These are phyloP conservation scores for Druceiella hillmani DNA, from an alignment of 2,888 invertebrate species.

Conservation along the genomic window DNA sequence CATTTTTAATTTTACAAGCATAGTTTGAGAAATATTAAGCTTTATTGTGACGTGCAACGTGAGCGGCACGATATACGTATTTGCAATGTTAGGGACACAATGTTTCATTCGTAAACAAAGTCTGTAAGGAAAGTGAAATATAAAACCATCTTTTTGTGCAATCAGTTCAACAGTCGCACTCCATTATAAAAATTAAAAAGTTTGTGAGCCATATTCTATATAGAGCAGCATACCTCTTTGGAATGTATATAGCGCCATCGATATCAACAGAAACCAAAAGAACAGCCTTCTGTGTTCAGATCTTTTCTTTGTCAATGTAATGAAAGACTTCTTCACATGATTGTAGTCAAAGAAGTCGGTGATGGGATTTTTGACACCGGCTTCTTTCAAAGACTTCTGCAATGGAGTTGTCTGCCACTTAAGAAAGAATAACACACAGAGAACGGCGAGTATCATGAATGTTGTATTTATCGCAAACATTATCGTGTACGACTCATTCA, in stretches of 20 bases:
- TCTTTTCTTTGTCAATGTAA: constrained; percentile 57
- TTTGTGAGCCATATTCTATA: no score
- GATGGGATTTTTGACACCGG: constrained; percentile 53
- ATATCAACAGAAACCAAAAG: constrained; percentile 62
- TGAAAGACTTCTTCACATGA: constrained; percentile 59
- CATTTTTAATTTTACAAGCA: no score
- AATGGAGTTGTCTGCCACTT: constrained; percentile 65
- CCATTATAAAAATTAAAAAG: no score
- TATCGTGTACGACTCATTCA: constrained; percentile 59
- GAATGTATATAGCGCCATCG: constrained; percentile 77
- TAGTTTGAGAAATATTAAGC: no score
- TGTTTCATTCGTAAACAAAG: no score
- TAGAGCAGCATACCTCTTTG: constrained; percentile 52
- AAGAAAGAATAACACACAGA: constrained; percentile 59
- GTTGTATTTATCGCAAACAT: constrained; percentile 70
- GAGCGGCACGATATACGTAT: no score
- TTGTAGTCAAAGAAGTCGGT: constrained; percentile 67
- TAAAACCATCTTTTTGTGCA: no score
- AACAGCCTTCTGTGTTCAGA: constrained; percentile 53
- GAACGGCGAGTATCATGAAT: constrained; percentile 55
- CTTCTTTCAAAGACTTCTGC: constrained; percentile 56
- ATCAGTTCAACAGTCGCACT: no score
- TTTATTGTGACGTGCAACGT: no score
- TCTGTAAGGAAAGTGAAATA: no score
- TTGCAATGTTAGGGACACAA: no score